Conservation (phyloP, 2,888 invertebrate genomes). For the Aphidoletes aphidimyza region DNA sequence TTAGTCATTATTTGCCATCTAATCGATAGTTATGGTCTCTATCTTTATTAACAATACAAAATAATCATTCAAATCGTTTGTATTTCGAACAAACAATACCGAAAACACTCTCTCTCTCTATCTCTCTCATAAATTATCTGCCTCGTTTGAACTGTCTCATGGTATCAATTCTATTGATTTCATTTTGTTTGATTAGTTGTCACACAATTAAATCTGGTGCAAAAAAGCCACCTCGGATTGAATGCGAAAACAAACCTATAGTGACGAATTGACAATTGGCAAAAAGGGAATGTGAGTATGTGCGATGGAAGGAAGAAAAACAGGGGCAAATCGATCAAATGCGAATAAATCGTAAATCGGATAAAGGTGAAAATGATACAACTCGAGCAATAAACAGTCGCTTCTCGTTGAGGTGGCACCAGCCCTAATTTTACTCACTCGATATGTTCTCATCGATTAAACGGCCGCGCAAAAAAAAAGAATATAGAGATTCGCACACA, state of each 20-base stretch:
- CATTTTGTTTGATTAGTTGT: slow-evolving; percentile 48
- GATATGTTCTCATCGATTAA: neutral
- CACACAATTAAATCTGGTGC: slow-evolving; percentile 52
- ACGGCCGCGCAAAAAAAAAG: neutral
- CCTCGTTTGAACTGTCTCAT: neutral
- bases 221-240: neutral
- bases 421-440: slow-evolving; percentile 24
- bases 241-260: neutral
- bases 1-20: neutral
- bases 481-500: neutral
- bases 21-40: neutral
- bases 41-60: neutral
- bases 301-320: neutral
- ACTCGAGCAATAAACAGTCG: no score
- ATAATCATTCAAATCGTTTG: neutral
- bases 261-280: neutral
- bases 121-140: neutral
- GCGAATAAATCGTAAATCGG: neutral
- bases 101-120: no score
- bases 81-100: neutral
- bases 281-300: no score
- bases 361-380: slow-evolving; percentile 14
- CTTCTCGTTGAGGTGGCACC: no score
- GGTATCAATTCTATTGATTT: neutral
- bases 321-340: neutral